These are phyloP conservation scores for Phallusia fumigata DNA, from an alignment of 23 tunicate species.

Conservation along the genomic window DNA sequence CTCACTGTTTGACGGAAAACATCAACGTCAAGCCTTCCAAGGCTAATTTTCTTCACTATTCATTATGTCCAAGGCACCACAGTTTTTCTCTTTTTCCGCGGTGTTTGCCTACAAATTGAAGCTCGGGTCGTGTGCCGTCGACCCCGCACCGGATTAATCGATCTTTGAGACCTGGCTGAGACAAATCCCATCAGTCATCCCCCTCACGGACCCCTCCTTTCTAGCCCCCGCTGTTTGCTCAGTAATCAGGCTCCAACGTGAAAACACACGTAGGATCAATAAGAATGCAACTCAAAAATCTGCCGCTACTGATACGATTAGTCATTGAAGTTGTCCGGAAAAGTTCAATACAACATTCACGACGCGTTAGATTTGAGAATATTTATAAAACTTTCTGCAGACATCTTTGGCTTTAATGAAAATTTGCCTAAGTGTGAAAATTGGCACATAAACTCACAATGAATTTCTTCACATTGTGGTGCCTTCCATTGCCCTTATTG, in stretches of 20 bases:
- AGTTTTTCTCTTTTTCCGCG: conserved; percentile 1
- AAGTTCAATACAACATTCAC: no score
- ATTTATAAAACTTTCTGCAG: no score
- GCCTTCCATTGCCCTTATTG: no score
- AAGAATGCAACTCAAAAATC: no score
- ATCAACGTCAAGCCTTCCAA: neutral
- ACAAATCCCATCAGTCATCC: conserved; percentile 11
- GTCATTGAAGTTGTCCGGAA: no score
- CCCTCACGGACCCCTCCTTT: neutral
- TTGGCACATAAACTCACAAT: no score
- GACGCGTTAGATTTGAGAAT: no score
- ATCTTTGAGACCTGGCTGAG: conserved; percentile 1
- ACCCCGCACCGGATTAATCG: conserved; percentile 12
- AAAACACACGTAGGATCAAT: no score
- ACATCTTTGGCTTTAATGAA: no score
- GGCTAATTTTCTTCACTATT: neutral
- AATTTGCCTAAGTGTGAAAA: no score
- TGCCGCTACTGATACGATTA: no score
- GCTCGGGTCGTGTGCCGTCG: conserved; percentile 5
- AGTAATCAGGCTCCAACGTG: neutral
- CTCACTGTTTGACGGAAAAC: neutral
- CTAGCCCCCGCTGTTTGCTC: neutral
- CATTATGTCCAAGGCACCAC: neutral
- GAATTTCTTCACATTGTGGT: no score
- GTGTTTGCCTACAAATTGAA: neutral